These are phyloP conservation scores for Telmatherina bonti DNA, from an alignment of 2,797 vertebrate species.

Conservation along the genomic window DNA sequence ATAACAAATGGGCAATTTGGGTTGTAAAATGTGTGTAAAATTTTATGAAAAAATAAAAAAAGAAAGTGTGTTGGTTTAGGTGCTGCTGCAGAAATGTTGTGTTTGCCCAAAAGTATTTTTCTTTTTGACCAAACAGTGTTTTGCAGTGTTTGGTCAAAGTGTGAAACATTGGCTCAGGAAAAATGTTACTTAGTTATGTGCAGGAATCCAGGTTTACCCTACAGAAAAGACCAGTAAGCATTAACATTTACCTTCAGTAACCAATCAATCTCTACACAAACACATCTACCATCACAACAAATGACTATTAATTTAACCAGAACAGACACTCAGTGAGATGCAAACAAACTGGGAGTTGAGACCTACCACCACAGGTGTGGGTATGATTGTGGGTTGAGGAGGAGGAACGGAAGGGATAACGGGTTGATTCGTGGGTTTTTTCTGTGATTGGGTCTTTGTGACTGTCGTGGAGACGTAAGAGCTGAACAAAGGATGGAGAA, in stretches of 20 bases:
- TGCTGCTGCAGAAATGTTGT: no score
- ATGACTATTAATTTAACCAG: background rate
- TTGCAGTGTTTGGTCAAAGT: no score
- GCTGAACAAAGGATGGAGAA: conserved; percentile 55
- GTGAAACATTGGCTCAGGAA: background rate
- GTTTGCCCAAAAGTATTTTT: no score
- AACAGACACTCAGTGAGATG: conserved; percentile 9
- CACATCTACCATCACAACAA: background rate
- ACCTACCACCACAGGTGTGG: conserved; percentile 56
- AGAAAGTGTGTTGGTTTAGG: background rate
- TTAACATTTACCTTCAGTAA: background rate
- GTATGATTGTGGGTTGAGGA: conserved; percentile 31
- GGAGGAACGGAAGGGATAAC: conserved; percentile 16
- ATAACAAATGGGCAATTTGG: background rate
- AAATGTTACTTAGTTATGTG: no score
- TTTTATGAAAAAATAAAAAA: background rate
- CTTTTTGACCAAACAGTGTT: no score
- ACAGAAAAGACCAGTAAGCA: background rate
- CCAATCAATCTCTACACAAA: background rate
- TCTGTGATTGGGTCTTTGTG: conserved; percentile 39
- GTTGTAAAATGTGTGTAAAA: background rate
- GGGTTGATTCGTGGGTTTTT: conserved; percentile 25
- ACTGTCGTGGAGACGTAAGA: conserved; percentile 37
- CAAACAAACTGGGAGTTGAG: conserved; percentile 5
- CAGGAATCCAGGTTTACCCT: background rate